Percentiles rank a stretch among this genome's conserved stretches.
Evolutionary conservation across 2,797 vertebrate genomes (phyloP).

Genomic region (Rhabdomys pumilio): DNA sequence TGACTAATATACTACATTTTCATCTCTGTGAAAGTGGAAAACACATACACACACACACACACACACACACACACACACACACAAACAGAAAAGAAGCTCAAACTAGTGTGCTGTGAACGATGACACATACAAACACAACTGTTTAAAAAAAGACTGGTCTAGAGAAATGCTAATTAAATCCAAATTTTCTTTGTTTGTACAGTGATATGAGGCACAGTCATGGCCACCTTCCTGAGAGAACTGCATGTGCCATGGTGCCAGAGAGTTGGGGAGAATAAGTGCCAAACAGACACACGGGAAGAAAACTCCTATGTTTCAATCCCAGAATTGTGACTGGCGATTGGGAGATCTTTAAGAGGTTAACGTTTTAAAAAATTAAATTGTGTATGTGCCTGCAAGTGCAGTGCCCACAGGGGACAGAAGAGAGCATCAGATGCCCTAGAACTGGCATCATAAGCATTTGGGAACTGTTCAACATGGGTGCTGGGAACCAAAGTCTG

Average conservation of each 20-base stretch:
- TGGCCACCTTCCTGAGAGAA: background rate
- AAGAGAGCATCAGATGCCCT: background rate
- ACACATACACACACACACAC: background rate
- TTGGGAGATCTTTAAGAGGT: background rate
- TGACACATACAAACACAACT: background rate
- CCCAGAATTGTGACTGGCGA: background rate
- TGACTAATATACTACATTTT: background rate
- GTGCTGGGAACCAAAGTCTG: background rate
- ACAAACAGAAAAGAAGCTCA: background rate
- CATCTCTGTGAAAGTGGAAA: background rate
- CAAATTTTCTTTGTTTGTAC: background rate
- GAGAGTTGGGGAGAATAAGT: background rate
- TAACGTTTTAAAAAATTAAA: background rate
- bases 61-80: background rate
- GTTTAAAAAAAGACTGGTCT: background rate
- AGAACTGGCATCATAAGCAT: background rate
- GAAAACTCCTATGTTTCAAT: background rate
- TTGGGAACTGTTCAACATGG: background rate
- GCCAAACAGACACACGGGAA: fast-evolving
- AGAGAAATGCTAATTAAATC: background rate
- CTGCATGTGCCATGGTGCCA: background rate
- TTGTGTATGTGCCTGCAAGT: background rate
- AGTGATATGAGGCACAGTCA: background rate
- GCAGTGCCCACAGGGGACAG: background rate
- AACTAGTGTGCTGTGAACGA: background rate